Conservation (phyloP, 2,113 vertebrate genomes). For the Pelecanus crispus region DNA sequence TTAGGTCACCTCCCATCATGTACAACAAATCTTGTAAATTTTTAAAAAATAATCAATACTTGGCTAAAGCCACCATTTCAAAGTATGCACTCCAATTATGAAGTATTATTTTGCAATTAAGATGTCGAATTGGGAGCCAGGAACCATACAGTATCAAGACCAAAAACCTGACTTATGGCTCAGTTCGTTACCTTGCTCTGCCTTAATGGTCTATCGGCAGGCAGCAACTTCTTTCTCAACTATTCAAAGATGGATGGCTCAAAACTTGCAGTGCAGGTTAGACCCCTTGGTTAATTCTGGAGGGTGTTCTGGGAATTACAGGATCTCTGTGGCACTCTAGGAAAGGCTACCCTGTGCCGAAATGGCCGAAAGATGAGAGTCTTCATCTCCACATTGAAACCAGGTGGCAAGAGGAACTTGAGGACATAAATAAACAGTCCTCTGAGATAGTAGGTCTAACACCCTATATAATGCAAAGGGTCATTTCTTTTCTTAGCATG, state of each 20-base stretch:
- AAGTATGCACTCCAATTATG: neutral
- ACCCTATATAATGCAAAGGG: neutral
- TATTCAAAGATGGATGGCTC: neutral
- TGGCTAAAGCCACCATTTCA: neutral
- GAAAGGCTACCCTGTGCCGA: neutral
- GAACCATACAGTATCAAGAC: neutral
- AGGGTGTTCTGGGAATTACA: neutral
- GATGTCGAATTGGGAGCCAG: neutral
- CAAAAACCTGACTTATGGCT: neutral
- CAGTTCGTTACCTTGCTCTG: neutral
- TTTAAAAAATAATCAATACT: neutral
- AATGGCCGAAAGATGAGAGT: neutral
- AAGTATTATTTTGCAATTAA: neutral
- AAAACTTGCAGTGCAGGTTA: neutral
- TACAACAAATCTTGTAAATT: neutral
- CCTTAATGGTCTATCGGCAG: neutral
- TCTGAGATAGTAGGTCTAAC: neutral
- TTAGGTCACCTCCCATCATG: neutral
- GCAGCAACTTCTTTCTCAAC: neutral
- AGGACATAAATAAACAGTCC: neutral
- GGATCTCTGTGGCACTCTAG: neutral
- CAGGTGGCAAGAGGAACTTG: neutral
- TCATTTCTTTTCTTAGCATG: neutral
- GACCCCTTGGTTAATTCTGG: neutral
- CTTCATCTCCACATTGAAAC: neutral